Base-by-base conservation (phyloP, 2,113 vertebrate genomes). In the Hippoglossus stenolepis region DNA sequence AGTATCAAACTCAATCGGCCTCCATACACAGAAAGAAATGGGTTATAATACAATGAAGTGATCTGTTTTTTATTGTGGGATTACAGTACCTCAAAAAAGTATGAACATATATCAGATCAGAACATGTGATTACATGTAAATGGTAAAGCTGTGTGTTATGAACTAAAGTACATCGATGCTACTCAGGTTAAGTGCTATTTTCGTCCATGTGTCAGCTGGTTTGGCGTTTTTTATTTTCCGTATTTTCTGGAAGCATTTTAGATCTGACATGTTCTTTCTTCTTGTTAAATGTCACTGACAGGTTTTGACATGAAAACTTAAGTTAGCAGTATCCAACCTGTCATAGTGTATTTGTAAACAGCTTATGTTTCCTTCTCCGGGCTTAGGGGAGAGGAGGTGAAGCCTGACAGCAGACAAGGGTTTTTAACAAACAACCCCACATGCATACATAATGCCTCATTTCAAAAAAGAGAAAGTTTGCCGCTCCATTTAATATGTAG, bases 251-350 rank as follows among this genome's bases (percentile, higher is more conserved):
- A 63, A 84, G 75, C 62, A 84, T 90, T 93, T 91, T 88, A 93
- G 87, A 92, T 92, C 81, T 89, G 87, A 89, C 84, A 26, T 83
- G 79, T 66, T 87, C 87, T 90, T 83, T 95, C 89, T 87, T 87
- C 83, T 69, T 89, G 92, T 91, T 94, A 95, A 96, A 96, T 95
- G 93, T 94, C 93, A 94, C 87, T 95, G 94, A 93, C 94, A 94
- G 89, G 93, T 95, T 95, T 92, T 91, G 91, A 91, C 90, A 89
- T 90, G 90, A 90, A 95, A 95, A 96, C 94, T 94, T 89, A 95
- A 94, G 84, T 94, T 92, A 93, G 91, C 94, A 89, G 93, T 94
- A 93, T 86, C 94, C 84, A 79, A 90, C 57, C 91, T 96, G 95
- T 96, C 95, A 95, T 90, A 81, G 84, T 90, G 69, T 92, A 93